Evolutionary conservation across 2,888 invertebrate genomes (phyloP), one percentile per base, ranked within the genome.

Genomic region (Tenthredo scrophulariae): DNA sequence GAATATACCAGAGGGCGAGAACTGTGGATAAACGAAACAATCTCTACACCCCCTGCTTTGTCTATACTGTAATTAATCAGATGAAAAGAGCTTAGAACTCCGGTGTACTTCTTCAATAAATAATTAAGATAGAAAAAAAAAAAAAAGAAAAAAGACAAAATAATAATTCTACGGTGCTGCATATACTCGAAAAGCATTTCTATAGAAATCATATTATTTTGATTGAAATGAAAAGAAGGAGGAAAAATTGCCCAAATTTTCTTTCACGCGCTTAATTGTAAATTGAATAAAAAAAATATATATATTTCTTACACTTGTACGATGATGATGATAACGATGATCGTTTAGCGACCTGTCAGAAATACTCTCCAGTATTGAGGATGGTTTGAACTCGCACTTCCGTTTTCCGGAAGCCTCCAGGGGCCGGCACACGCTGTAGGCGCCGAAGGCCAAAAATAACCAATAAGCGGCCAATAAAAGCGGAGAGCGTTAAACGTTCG

Each of bases 381-480:
- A 50, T 82, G 67, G 70, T 75, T 84, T 54, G 58, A 84, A 67
- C 54, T 80, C 15, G 80, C 77, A 89, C 90, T 92, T 92, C 91
- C 90, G 90, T 88, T 89, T 91, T 92, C 91, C 91, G 91, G 88
- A 88, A 89, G 88, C 87, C 83, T 70, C 86, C 84, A 84, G 84
- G 82, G 85, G 43, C 65, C 86, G 85, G 87, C 87, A 80, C 67
- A 26, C 67, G 83, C 83, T 83, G 29, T 88, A 89, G 90, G 89
- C 87, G 86, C 87, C 84, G 74, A 79, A 88, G 88, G 87, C 89
- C 88, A 91, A 93, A 92, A 92, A 92, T 91, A 92, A 92, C 92
- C 92, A 92, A 92, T 92, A 92, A 93, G 90, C 91, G 90, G 88
- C 91, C 92, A 91, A 93, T 93, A 92, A 93, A 92, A 91, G 89